phyloP scores from a whole-genome alignment of 2,888 invertebrate species.

The Leptinotarsa peninsularis region DNA sequence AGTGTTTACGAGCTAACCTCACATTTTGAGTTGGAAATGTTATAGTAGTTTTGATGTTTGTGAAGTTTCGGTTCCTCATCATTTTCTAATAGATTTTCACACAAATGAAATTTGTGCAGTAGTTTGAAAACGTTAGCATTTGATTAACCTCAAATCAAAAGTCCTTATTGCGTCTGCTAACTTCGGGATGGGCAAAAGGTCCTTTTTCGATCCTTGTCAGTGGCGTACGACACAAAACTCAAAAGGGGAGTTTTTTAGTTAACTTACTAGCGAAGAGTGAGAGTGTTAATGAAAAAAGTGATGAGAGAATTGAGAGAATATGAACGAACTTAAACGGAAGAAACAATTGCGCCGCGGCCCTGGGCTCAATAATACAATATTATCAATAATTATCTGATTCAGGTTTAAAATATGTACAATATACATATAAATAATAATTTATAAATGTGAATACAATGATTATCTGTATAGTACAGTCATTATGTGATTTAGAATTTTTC shows the following conservation, averaged over 20 bases:
- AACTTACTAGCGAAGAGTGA: slow-evolving; percentile 39
- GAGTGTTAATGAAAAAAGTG: slow-evolving; percentile 37
- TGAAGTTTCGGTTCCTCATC: background rate
- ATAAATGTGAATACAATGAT: slow-evolving; percentile 58
- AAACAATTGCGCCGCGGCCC: slow-evolving; percentile 54
- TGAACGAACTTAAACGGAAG: slow-evolving; percentile 43
- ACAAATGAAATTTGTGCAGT: background rate
- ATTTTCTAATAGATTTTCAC: background rate
- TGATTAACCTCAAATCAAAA: too few species aligned
- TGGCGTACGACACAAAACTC: slow-evolving; percentile 36
- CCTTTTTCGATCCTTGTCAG: slow-evolving; percentile 31
- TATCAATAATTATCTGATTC: slow-evolving; percentile 57
- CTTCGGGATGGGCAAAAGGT: background rate
- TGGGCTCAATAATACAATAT: slow-evolving; percentile 53
- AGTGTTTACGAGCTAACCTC: too few species aligned
- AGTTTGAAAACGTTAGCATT: background rate
- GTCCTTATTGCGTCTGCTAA: background rate
- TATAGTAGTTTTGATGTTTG: background rate
- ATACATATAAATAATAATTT: slow-evolving; percentile 62
- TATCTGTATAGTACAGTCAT: slow-evolving; percentile 44
- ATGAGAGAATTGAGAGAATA: slow-evolving; percentile 32
- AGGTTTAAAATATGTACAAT: slow-evolving; percentile 64
- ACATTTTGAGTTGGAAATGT: background rate
- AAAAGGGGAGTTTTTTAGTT: slow-evolving; percentile 25
- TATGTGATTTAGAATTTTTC: slow-evolving; percentile 32